phyloP scores from a whole-genome alignment of 2,113 vertebrate species.

The Leiothrix lutea region DNA sequence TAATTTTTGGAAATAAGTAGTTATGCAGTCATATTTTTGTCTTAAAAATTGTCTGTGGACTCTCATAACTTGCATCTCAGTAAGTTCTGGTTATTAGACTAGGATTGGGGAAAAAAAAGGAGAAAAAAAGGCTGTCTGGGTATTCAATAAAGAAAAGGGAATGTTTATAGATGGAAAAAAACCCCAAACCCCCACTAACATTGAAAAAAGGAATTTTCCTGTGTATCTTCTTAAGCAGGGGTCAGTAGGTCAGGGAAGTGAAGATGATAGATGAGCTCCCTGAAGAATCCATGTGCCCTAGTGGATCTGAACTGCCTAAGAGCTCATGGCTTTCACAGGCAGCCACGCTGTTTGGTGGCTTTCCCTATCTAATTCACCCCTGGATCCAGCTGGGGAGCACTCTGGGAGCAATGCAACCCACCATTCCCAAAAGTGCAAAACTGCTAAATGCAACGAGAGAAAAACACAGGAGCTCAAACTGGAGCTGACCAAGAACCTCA shows the following conservation, averaged over 20 bases:
- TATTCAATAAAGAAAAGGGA: neutral
- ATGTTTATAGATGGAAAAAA: neutral
- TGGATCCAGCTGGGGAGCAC: neutral
- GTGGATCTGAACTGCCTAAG: neutral
- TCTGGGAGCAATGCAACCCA: neutral
- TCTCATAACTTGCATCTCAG: neutral
- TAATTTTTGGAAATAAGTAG: neutral
- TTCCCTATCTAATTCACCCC: neutral
- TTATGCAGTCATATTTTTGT: neutral
- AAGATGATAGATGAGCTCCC: neutral
- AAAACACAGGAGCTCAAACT: neutral
- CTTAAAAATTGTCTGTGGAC: neutral
- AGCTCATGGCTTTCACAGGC: neutral
- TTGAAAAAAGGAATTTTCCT: neutral
- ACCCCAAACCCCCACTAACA: rapidly evolving
- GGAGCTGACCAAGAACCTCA: neutral
- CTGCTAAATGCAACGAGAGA: neutral
- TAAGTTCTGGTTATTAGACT: neutral
- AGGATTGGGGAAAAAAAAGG: rapidly evolving
- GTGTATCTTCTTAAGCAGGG: neutral
- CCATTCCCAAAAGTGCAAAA: neutral
- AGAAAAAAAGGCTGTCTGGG: neutral
- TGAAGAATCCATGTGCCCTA: neutral
- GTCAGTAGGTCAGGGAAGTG: neutral
- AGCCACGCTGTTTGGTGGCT: neutral